Conservation (phyloP, 2,797 vertebrate genomes). For the Tapirus indicus region DNA sequence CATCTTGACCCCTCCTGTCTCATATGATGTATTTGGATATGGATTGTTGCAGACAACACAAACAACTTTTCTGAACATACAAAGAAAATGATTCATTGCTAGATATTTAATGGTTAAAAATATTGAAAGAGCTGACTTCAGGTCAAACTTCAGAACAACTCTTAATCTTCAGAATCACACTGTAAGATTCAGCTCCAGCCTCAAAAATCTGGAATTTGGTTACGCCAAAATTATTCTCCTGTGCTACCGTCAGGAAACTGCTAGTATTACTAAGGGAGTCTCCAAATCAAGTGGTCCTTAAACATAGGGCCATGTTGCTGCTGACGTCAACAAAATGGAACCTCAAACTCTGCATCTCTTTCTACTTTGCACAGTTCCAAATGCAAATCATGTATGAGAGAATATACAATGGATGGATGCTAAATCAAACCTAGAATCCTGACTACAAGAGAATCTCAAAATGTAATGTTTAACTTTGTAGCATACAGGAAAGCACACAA, state of each 20-base stretch:
- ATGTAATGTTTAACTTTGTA: background rate
- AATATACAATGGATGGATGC: background rate
- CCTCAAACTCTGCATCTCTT: background rate
- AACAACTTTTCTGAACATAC: background rate
- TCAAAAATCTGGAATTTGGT: background rate
- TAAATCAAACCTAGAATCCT: background rate
- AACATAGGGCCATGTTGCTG: background rate
- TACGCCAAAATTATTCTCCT: background rate
- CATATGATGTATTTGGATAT: background rate
- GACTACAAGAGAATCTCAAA: background rate
- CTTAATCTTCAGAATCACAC: background rate
- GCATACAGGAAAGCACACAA: background rate
- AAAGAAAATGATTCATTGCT: background rate
- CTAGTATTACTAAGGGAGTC: background rate
- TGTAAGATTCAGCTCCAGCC: background rate
- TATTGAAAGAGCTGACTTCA: background rate
- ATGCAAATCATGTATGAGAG: background rate
- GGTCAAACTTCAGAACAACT: background rate
- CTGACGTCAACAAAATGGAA: background rate
- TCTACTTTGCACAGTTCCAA: background rate
- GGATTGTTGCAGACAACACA: background rate
- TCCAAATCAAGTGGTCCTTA: background rate
- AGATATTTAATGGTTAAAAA: slow-evolving; percentile 22
- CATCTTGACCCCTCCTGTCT: background rate
- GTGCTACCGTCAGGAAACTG: background rate